Percentiles rank a stretch among this genome's conserved stretches.
phyloP scores from a whole-genome alignment of 2,888 invertebrate genomes.

The Eupeodes latifasciatus region DNA sequence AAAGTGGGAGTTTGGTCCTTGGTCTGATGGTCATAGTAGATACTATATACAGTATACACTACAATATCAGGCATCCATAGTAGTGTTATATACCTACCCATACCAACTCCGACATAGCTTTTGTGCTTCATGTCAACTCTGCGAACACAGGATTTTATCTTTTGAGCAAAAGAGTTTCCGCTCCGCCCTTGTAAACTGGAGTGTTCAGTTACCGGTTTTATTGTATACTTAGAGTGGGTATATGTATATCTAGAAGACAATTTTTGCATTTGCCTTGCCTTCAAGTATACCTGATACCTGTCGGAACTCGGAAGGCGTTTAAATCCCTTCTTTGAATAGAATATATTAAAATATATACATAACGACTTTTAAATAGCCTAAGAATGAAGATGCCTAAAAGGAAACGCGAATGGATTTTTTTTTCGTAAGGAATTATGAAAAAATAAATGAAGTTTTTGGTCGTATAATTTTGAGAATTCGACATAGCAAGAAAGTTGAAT shows the following conservation, averaged over 20 bases:
- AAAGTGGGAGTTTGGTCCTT: conserved; percentile 41
- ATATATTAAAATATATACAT: conserved; percentile 70
- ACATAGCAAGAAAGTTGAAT: not conserved
- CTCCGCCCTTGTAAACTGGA: conserved; percentile 53
- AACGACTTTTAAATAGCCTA: conserved; percentile 61
- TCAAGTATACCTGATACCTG: conserved; percentile 57
- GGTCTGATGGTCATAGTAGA: conserved; percentile 4
- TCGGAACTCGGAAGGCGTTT: conserved; percentile 53
- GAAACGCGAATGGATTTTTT: conserved; percentile 43
- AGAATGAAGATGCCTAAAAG: conserved; percentile 58
- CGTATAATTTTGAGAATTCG: not conserved
- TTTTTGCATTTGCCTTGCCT: conserved; percentile 56
- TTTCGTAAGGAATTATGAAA: conserved; percentile 62
- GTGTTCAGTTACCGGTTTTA: conserved; percentile 25
- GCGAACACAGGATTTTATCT: conserved; percentile 1
- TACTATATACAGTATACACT: no score
- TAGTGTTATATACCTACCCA: not conserved
- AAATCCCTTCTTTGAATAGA: conserved; percentile 70
- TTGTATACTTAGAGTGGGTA: conserved; percentile 14
- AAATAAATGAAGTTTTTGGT: conserved; percentile 37
- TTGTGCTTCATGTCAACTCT: conserved; percentile 31
- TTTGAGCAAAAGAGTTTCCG: conserved; percentile 38
- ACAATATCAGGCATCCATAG: no score
- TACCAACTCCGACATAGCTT: not conserved
- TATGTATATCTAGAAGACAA: conserved; percentile 43